phyloP scores from a whole-genome alignment of 2,797 vertebrate species.

The Etheostoma nigrum region DNA sequence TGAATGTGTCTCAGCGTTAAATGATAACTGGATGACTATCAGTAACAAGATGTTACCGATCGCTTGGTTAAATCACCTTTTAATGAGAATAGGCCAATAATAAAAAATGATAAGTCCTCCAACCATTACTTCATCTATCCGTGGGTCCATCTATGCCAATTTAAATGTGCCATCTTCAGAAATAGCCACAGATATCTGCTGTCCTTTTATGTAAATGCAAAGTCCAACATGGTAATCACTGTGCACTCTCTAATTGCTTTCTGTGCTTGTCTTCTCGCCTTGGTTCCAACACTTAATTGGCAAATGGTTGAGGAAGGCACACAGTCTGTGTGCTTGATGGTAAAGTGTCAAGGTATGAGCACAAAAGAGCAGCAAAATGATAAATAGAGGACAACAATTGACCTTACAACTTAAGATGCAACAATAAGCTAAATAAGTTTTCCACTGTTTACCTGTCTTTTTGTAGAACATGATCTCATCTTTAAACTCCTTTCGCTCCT shows the following conservation, averaged over 20 bases:
- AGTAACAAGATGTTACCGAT: slow-evolving; percentile 39
- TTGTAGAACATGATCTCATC: slow-evolving; percentile 98
- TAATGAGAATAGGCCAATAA: slow-evolving; percentile 69
- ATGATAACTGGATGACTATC: slow-evolving; percentile 49
- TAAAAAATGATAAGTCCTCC: slow-evolving; percentile 39
- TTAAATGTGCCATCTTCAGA: slow-evolving; percentile 58
- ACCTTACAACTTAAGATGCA: neutral
- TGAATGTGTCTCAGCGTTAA: slow-evolving; percentile 61
- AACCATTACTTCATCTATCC: slow-evolving; percentile 39
- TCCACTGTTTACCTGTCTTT: slow-evolving; percentile 89
- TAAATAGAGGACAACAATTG: neutral
- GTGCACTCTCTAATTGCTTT: slow-evolving; percentile 31
- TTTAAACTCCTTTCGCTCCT: slow-evolving; percentile 96
- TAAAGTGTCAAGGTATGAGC: neutral
- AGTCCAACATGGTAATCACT: slow-evolving; percentile 27
- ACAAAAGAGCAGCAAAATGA: neutral
- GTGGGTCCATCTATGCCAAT: slow-evolving; percentile 41
- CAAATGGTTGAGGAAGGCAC: slow-evolving; percentile 11
- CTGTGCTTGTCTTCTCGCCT: slow-evolving; percentile 33
- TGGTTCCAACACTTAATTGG: slow-evolving; percentile 26
- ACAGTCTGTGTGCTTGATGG: slow-evolving; percentile 8
- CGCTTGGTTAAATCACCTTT: slow-evolving; percentile 69
- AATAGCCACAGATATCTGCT: slow-evolving; percentile 53
- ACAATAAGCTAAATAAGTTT: neutral
- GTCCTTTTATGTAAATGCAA: slow-evolving; percentile 44